Percentiles rank a stretch among this genome's conserved stretches.
These are phyloP conservation scores for Caranx melampygus DNA, from an alignment of 2,113 vertebrate genomes.

Conservation along the genomic window DNA sequence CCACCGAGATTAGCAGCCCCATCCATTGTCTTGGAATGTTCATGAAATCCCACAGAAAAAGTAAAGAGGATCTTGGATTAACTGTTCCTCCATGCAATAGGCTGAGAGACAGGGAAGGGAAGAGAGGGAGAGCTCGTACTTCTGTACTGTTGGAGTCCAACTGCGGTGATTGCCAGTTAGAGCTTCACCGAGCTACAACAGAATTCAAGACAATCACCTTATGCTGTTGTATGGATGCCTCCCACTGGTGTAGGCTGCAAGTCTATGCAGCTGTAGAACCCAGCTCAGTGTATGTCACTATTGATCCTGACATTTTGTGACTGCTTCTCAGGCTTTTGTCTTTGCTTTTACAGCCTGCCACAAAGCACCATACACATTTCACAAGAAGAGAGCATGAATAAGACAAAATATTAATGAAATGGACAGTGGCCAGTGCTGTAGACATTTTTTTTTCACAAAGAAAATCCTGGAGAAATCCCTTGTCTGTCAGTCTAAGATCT, in stretches of 20 bases:
- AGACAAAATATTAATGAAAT: constrained; percentile 68
- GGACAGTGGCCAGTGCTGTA: constrained; percentile 66
- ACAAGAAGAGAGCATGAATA: constrained; percentile 56
- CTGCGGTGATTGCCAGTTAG: constrained; percentile 71
- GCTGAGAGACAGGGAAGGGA: constrained; percentile 57
- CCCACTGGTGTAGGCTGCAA: constrained; percentile 72
- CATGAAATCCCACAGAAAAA: constrained; percentile 84
- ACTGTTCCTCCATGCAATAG: constrained; percentile 76
- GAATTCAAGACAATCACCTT: constrained; percentile 81
- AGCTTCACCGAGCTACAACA: constrained; percentile 72
- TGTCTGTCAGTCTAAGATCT: constrained; percentile 53
- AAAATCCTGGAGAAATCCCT: constrained; percentile 50
- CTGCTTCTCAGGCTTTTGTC: constrained; percentile 65
- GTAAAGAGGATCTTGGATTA: constrained; percentile 86
- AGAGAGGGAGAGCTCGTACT: constrained; percentile 52
- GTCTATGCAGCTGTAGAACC: constrained; percentile 52
- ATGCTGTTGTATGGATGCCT: constrained; percentile 70
- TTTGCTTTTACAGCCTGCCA: constrained; percentile 39
- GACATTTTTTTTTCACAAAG: constrained; percentile 24
- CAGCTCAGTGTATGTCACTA: constrained; percentile 49
- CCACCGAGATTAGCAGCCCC: constrained; percentile 82
- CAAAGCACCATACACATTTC: constrained; percentile 58
- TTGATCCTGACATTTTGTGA: constrained; percentile 68
- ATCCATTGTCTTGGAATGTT: constrained; percentile 85
- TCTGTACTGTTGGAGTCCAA: constrained; percentile 58